Percentiles rank a stretch among this genome's conserved stretches.
Evolutionary conservation across 2,113 vertebrate genomes (phyloP).

Genomic region (Silurus asotus): DNA sequence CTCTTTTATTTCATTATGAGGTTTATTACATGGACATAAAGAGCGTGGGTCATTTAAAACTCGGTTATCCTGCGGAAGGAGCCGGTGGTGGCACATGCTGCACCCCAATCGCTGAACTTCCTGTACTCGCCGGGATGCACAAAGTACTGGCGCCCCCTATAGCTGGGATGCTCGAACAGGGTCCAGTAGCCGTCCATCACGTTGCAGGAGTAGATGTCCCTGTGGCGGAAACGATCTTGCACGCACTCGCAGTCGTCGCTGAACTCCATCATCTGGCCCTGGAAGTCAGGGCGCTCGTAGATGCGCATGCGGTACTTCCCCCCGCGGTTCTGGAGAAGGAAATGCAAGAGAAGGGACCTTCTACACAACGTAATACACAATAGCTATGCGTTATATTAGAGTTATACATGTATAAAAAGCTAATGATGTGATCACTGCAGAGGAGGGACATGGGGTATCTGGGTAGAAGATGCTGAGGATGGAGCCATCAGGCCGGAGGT

Average conservation of each 20-base stretch:
- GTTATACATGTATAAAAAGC: not conserved
- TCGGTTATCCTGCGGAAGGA: slow-evolving; percentile 70
- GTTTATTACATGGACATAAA: slow-evolving; percentile 10
- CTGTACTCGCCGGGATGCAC: slow-evolving; percentile 66
- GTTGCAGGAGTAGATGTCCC: slow-evolving; percentile 65
- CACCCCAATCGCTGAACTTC: slow-evolving; percentile 65
- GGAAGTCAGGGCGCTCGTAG: slow-evolving; percentile 66
- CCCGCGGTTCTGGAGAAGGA: slow-evolving; percentile 9
- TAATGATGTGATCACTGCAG: no score
- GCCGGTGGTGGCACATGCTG: slow-evolving; percentile 56
- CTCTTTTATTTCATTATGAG: not conserved
- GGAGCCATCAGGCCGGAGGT: no score
- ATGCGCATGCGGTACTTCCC: slow-evolving; percentile 58
- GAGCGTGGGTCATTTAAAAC: slow-evolving; percentile 33
- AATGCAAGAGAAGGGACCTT: not conserved
- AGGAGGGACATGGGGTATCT: no score
- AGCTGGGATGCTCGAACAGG: slow-evolving; percentile 68
- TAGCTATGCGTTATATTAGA: not conserved
- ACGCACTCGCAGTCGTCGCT: slow-evolving; percentile 63
- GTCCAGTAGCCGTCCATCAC: slow-evolving; percentile 68
- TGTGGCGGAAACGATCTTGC: slow-evolving; percentile 61
- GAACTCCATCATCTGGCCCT: slow-evolving; percentile 64
- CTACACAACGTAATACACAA: not conserved
- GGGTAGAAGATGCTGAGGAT: no score
- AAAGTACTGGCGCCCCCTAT: slow-evolving; percentile 67